Evolutionary conservation across 2,113 vertebrate species (phyloP).

Genomic region (Ellobius talpinus): DNA sequence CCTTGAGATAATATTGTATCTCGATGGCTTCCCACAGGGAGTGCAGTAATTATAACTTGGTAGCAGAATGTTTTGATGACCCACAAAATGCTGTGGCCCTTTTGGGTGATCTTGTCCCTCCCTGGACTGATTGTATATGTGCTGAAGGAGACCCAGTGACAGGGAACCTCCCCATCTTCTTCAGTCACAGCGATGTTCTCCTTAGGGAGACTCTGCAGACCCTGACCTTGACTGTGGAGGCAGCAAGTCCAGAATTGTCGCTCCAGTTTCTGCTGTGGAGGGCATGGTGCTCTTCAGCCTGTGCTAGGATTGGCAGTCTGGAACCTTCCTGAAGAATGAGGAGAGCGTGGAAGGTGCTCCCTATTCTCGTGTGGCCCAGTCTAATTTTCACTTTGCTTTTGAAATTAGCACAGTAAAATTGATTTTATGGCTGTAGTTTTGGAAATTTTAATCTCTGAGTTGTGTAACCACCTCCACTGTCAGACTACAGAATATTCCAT

Average conservation of each 20-base stretch:
- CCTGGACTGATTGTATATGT: too few relatives aligned
- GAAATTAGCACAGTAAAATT: not conserved
- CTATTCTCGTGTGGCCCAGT: not conserved
- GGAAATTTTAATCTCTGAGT: not conserved
- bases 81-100: not conserved
- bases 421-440: not conserved
- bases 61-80: too few relatives aligned
- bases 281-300: too few relatives aligned
- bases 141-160: not conserved
- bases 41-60: not conserved
- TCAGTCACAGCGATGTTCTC: not conserved
- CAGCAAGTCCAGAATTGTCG: not conserved
- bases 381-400: slow-evolving; percentile 1
- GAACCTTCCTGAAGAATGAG: not conserved
- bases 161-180: not conserved
- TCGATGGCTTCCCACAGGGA: not conserved
- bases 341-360: not conserved
- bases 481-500: not conserved
- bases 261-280: not conserved
- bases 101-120: not conserved
- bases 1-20: not conserved
- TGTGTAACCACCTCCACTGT: not conserved
- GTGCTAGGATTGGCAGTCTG: not conserved
- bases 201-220: not conserved
- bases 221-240: not conserved